Percentiles rank a stretch among this genome's conserved stretches.
phyloP scores from a whole-genome alignment of 2,113 vertebrate genomes.

The Jaculus jaculus region DNA sequence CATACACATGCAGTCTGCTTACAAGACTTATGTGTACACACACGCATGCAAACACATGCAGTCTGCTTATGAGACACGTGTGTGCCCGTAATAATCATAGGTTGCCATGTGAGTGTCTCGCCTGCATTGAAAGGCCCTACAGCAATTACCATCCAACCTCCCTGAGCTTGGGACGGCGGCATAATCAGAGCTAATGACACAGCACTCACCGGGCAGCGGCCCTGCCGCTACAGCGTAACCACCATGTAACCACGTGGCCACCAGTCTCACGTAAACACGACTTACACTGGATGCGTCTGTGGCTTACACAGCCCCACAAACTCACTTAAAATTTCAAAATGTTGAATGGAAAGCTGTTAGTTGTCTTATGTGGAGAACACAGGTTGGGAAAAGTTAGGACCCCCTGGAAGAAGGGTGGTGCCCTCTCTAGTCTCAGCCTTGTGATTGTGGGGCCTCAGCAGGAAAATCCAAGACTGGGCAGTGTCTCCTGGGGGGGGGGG shows the following conservation, averaged over 20 bases:
- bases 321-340: neutral
- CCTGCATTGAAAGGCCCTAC: neutral
- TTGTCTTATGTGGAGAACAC: neutral
- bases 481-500: neutral
- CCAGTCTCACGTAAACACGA: conserved; percentile 51
- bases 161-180: neutral
- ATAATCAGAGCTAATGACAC: neutral
- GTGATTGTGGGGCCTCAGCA: accelerated
- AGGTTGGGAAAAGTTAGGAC: neutral
- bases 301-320: conserved; percentile 35
- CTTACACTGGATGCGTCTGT: conserved; percentile 29
- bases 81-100: conserved; percentile 8
- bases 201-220: neutral
- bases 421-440: accelerated
- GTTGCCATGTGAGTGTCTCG: neutral
- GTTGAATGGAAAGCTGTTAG: neutral
- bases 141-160: neutral
- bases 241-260: conserved; percentile 68
- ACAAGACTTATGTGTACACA: too few relatives aligned
- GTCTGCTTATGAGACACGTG: neutral
- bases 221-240: neutral
- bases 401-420: neutral
- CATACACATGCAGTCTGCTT: too few relatives aligned
- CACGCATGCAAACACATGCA: too few relatives aligned
- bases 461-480: accelerated